Evolutionary conservation across 23 tunicate species (phyloP).

Genomic region (Trididemnum nubilum): DNA sequence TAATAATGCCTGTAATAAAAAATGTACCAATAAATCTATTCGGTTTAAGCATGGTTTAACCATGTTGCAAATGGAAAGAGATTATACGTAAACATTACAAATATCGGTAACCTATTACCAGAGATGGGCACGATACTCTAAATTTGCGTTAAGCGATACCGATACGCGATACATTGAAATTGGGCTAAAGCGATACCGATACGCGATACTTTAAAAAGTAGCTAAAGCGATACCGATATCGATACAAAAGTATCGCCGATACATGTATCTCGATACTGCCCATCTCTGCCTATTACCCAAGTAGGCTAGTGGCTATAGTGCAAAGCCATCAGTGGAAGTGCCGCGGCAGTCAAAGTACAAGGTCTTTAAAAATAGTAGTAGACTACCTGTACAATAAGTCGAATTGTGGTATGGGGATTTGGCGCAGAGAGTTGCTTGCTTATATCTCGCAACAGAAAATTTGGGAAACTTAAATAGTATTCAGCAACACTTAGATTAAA

Average conservation of each 20-base stretch:
- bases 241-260: too few species aligned
- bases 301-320: constrained; percentile 2
- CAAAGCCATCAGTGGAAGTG: constrained; percentile 2
- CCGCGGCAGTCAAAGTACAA: constrained; percentile 3
- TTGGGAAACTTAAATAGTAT: background rate
- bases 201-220: too few species aligned
- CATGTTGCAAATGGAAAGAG: background rate
- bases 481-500: background rate
- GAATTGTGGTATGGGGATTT: constrained; percentile 1
- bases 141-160: too few species aligned
- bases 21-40: background rate
- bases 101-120: constrained; percentile 1
- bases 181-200: too few species aligned
- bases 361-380: background rate
- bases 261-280: too few species aligned
- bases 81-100: background rate
- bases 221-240: too few species aligned
- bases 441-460: background rate
- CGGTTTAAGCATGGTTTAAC: constrained; percentile 1
- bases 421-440: constrained; percentile 1
- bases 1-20: background rate
- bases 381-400: constrained; percentile 1
- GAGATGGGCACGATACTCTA: too few species aligned
- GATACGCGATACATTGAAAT: too few species aligned
- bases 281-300: too few species aligned